phyloP scores from a whole-genome alignment of 2,113 vertebrate species.

The Grammomys dolichurus region DNA sequence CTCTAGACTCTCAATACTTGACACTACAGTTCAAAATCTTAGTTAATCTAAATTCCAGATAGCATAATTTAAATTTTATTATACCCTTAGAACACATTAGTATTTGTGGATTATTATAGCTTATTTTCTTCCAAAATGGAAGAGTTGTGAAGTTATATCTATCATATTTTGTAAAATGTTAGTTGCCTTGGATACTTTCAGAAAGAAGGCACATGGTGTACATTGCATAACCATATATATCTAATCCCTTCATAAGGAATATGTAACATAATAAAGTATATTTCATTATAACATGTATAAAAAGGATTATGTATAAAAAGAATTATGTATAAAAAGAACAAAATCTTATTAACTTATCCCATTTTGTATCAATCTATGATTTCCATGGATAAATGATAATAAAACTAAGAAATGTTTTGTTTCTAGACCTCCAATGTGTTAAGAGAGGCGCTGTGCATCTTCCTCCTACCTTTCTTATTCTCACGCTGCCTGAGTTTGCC shows the following conservation, averaged over 20 bases:
- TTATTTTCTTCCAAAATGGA: constrained; percentile 42
- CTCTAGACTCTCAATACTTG: constrained; percentile 44
- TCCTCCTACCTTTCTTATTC: not conserved
- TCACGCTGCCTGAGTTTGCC: not conserved
- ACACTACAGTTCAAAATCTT: constrained; percentile 48
- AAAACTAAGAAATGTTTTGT: not conserved
- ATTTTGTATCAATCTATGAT: constrained; percentile 6
- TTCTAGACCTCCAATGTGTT: not conserved
- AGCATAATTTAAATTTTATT: constrained; percentile 62
- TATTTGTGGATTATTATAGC: constrained; percentile 19
- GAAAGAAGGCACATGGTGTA: not conserved
- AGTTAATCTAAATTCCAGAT: constrained; percentile 46
- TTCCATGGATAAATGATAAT: constrained; percentile 36
- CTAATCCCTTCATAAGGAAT: not conserved
- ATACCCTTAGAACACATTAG: not conserved
- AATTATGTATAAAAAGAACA: not conserved
- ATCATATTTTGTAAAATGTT: constrained; percentile 28
- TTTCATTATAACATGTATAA: not conserved
- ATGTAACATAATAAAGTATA: not conserved
- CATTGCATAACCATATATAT: not conserved
- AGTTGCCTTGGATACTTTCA: constrained; percentile 51
- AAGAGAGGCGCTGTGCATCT: not conserved
- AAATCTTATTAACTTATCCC: not conserved
- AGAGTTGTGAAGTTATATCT: not conserved
- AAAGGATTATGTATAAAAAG: not conserved